Evolutionary conservation across 2,113 vertebrate genomes (phyloP).

Genomic region (Brachypodius melanocephalos): DNA sequence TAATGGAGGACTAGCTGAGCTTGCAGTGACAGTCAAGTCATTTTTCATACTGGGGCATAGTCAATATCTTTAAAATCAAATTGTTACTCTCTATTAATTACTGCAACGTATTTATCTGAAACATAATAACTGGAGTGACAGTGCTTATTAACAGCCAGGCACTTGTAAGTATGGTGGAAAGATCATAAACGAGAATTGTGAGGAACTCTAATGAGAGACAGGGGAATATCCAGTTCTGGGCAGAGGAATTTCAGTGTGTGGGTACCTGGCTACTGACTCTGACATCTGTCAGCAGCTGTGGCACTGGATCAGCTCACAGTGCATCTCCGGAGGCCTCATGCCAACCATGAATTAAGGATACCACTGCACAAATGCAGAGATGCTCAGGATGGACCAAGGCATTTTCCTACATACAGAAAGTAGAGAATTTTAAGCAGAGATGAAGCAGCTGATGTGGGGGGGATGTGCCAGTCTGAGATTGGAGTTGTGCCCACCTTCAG

Average conservation of each 20-base stretch:
- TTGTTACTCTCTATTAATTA: slow-evolving; percentile 42
- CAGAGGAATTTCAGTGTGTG: not conserved
- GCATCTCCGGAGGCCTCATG: not conserved
- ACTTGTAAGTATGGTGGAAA: not conserved
- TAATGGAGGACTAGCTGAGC: not conserved
- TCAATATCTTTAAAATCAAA: slow-evolving; percentile 10
- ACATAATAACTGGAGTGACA: not conserved
- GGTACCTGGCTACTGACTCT: not conserved
- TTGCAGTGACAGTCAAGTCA: not conserved
- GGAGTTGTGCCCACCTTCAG: rapidly evolving
- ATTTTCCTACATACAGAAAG: not conserved
- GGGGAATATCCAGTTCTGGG: not conserved
- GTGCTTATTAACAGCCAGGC: slow-evolving; percentile 4
- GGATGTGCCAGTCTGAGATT: not conserved
- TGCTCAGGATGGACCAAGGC: not conserved
- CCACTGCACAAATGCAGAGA: not conserved
- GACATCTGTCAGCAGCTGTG: not conserved
- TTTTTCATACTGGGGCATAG: not conserved
- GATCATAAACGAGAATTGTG: not conserved
- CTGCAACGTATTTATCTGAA: not conserved
- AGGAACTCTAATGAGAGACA: not conserved
- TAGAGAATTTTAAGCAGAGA: not conserved
- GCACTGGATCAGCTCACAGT: not conserved
- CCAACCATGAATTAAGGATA: not conserved
- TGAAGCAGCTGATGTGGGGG: not conserved